These are phyloP conservation scores for Antrozous pallidus DNA, from an alignment of 2,797 vertebrate genomes.

Conservation along the genomic window DNA sequence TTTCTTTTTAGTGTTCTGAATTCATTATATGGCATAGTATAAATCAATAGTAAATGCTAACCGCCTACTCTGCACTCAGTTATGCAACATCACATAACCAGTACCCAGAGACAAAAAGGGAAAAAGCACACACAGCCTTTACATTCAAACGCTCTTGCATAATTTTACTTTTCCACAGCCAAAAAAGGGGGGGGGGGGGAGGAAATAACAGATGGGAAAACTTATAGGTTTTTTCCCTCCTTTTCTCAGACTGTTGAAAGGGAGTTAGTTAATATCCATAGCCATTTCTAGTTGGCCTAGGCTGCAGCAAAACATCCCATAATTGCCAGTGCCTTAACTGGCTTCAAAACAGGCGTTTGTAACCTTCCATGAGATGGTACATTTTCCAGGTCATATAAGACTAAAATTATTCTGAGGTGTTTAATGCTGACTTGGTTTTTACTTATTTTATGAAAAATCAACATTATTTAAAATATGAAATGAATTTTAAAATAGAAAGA, in stretches of 20 bases:
- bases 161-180: constrained; percentile 84
- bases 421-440: constrained; percentile 73
- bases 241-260: constrained; percentile 81
- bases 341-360: constrained; percentile 70
- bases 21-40: constrained; percentile 77
- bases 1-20: constrained; percentile 68
- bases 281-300: constrained; percentile 80
- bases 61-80: constrained; percentile 81
- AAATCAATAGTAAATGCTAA: constrained; percentile 84
- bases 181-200: constrained; percentile 68
- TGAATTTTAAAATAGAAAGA: constrained; percentile 71
- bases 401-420: constrained; percentile 69
- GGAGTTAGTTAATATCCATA: constrained; percentile 77
- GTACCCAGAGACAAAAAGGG: constrained; percentile 83
- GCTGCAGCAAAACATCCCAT: constrained; percentile 73
- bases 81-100: constrained; percentile 81
- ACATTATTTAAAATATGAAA: constrained; percentile 59
- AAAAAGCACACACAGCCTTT: constrained; percentile 85
- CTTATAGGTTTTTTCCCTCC: constrained; percentile 78
- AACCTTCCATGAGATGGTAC: constrained; percentile 71
- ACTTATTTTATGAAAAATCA: constrained; percentile 71
- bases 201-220: constrained; percentile 85
- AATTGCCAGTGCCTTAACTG: constrained; percentile 60
- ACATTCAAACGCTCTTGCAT: constrained; percentile 85
- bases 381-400: constrained; percentile 77